Conservation (phyloP, 1,140 invertebrate species). For the Proctacanthus coquilletti region DNA sequence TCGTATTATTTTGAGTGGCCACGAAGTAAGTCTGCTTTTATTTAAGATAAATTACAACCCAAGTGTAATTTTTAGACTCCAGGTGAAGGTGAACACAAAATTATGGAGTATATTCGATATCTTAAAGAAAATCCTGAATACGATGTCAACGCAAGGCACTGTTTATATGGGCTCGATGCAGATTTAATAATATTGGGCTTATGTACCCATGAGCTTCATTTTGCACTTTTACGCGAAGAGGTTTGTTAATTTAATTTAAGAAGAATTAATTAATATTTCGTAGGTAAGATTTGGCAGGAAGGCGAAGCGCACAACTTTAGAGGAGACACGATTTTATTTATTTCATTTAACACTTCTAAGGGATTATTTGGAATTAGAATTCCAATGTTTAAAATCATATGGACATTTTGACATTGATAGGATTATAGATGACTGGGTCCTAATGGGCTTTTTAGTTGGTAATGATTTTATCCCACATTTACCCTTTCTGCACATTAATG, state of each 20-base stretch:
- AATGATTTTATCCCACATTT: slow-evolving; percentile 96
- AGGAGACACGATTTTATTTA: slow-evolving; percentile 85
- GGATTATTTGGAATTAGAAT: slow-evolving; percentile 89
- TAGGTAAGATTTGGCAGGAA: slow-evolving; percentile 54
- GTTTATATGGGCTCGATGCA: slow-evolving; percentile 89
- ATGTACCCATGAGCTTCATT: slow-evolving; percentile 88
- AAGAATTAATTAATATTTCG: slow-evolving; percentile 12
- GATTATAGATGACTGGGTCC: slow-evolving; percentile 58
- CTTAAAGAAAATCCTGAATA: slow-evolving; percentile 66
- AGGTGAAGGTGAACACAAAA: slow-evolving; percentile 96
- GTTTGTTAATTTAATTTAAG: slow-evolving; percentile 31
- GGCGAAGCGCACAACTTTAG: slow-evolving; percentile 47
- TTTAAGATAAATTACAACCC: background rate
- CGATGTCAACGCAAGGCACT: slow-evolving; percentile 80
- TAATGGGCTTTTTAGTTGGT: slow-evolving; percentile 91
- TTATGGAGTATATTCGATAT: slow-evolving; percentile 93
- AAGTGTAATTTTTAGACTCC: slow-evolving; percentile 50
- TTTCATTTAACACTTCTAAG: slow-evolving; percentile 81
- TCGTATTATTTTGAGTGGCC: slow-evolving; percentile 64
- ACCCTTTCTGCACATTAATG: slow-evolving; percentile 83
- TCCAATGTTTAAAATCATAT: slow-evolving; percentile 53
- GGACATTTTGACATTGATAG: slow-evolving; percentile 67
- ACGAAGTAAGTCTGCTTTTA: slow-evolving; percentile 46
- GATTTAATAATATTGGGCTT: slow-evolving; percentile 92
- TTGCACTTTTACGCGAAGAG: slow-evolving; percentile 82